phyloP scores from a whole-genome alignment of 2,113 vertebrate genomes.

The Eulemur macaco region DNA sequence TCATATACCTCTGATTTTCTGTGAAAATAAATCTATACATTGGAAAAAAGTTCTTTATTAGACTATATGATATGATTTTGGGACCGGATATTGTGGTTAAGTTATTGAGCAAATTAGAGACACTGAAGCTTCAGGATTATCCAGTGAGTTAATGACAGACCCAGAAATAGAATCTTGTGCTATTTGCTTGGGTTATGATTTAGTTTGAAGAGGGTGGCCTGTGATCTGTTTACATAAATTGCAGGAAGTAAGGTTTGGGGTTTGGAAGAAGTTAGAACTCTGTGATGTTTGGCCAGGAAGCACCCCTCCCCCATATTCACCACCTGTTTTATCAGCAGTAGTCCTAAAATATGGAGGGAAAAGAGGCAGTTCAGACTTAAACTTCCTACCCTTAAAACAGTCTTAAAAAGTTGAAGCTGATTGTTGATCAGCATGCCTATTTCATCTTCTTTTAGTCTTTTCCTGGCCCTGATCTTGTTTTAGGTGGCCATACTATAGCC shows the following conservation, averaged over 20 bases:
- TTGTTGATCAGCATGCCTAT: not conserved
- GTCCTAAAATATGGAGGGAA: not conserved
- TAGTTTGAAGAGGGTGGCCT: conserved; percentile 58
- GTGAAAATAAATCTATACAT: conserved; percentile 52
- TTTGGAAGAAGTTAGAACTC: conserved; percentile 57
- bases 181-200: conserved; percentile 68
- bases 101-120: conserved; percentile 46
- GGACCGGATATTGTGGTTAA: not conserved
- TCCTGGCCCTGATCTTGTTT: not conserved
- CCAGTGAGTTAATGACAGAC: conserved; percentile 59
- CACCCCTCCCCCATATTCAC: not conserved
- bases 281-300: conserved; percentile 51
- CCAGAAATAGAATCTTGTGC: conserved; percentile 67
- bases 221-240: conserved; percentile 69
- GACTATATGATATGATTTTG: conserved; percentile 46
- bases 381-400: not conserved
- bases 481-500: not conserved
- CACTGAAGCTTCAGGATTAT: conserved; percentile 55
- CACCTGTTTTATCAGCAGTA: conserved; percentile 40
- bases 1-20: conserved; percentile 29
- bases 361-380: conserved; percentile 2
- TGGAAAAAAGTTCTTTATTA: conserved; percentile 31
- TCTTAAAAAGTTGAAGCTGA: conserved; percentile 31
- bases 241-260: conserved; percentile 58
- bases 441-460: not conserved